phyloP scores from a whole-genome alignment of 2,113 vertebrate genomes.

The Manacus vitellinus region DNA sequence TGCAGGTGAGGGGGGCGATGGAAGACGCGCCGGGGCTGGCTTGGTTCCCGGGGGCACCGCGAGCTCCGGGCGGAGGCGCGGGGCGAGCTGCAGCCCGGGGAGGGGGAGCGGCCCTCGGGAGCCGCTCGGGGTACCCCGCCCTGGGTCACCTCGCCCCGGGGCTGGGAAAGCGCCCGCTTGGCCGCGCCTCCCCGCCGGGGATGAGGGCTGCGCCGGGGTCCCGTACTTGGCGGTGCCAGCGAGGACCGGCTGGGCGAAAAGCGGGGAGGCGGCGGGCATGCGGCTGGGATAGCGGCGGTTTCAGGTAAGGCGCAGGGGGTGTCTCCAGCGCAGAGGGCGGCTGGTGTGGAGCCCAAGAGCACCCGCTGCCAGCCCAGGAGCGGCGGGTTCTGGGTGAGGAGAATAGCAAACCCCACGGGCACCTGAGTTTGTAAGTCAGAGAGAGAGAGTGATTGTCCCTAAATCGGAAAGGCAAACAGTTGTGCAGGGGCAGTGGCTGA shows the following conservation, averaged over 20 bases:
- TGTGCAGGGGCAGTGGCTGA: background rate
- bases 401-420: rapidly evolving
- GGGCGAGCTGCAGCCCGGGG: background rate
- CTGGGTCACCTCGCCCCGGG: background rate
- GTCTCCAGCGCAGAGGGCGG: background rate
- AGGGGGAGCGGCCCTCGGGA: background rate
- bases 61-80: background rate
- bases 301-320: background rate
- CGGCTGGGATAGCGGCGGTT: rapidly evolving
- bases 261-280: background rate
- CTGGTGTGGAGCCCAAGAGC: background rate
- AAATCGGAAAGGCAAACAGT: too few relatives aligned
- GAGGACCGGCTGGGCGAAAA: background rate
- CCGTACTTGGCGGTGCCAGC: background rate
- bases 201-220: background rate
- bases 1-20: background rate
- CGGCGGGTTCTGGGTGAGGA: background rate
- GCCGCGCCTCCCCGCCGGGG: background rate
- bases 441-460: background rate
- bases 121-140: background rate
- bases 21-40: background rate
- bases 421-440: rapidly evolving
- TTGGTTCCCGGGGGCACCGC: background rate
- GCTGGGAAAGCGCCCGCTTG: background rate
- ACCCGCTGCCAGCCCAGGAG: rapidly evolving